phyloP scores from a whole-genome alignment of 1,140 invertebrate species.

The Hesperophylax magnus region DNA sequence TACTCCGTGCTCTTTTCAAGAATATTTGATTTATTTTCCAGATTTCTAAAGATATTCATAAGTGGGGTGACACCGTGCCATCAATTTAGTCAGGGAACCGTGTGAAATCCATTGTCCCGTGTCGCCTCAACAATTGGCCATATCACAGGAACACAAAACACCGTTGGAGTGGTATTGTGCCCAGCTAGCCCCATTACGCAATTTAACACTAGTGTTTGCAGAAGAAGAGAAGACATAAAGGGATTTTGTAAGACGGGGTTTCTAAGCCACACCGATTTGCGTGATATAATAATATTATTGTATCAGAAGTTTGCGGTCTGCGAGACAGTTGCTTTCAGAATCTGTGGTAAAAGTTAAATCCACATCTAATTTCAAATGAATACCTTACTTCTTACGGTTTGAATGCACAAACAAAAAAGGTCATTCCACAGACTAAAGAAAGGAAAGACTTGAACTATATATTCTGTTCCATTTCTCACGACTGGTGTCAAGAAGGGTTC shows the following conservation, averaged over 20 bases:
- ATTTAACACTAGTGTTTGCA: conserved; percentile 16
- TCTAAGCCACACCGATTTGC: too few relatives aligned
- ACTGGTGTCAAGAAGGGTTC: too few relatives aligned
- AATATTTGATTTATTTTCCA: too few relatives aligned
- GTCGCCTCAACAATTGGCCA: conserved; percentile 5
- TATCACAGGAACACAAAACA: conserved; percentile 25
- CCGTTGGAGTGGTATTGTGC: conserved; percentile 10
- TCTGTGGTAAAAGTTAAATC: too few relatives aligned
- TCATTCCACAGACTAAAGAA: too few relatives aligned
- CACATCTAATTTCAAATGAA: too few relatives aligned
- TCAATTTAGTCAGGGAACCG: conserved; percentile 16
- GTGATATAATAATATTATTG: neutral
- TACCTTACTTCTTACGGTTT: too few relatives aligned
- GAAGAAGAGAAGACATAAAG: neutral
- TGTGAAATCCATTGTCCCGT: conserved; percentile 24
- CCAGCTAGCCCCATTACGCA: conserved; percentile 18
- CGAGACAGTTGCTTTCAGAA: too few relatives aligned
- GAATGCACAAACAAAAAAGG: too few relatives aligned
- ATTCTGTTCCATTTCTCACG: too few relatives aligned
- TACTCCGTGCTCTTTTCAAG: too few relatives aligned
- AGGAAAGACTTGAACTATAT: too few relatives aligned
- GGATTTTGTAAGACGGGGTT: neutral
- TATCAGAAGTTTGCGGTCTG: neutral
- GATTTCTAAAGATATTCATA: neutral
- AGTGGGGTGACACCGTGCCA: conserved; percentile 13